phyloP scores from a whole-genome alignment of 2,888 invertebrate genomes.

The Salticus scenicus region DNA sequence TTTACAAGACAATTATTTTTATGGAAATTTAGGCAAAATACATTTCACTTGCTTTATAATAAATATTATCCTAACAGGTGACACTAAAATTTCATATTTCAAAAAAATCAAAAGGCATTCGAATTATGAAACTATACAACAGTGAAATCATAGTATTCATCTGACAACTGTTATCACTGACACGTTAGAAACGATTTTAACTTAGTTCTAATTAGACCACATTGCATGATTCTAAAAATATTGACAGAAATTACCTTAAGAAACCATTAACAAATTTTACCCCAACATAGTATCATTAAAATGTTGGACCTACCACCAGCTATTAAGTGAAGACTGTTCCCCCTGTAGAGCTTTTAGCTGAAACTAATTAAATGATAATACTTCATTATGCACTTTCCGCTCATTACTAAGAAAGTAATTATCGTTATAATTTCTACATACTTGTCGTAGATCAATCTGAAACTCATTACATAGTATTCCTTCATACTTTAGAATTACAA shows the following conservation, averaged over 20 bases:
- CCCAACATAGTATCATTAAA: background rate
- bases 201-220: background rate
- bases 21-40: too few relatives aligned
- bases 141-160: too few relatives aligned
- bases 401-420: conserved; percentile 3
- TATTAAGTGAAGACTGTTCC: background rate
- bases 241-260: background rate
- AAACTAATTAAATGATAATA: conserved; percentile 4
- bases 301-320: background rate
- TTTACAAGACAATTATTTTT: too few relatives aligned
- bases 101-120: too few relatives aligned
- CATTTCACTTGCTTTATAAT: too few relatives aligned
- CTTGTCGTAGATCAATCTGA: background rate
- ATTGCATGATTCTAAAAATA: background rate
- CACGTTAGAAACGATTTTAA: too few relatives aligned
- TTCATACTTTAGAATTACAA: too few relatives aligned
- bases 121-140: too few relatives aligned
- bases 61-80: too few relatives aligned
- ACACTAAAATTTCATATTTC: too few relatives aligned
- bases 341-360: background rate
- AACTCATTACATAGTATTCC: too few relatives aligned
- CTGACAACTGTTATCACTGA: too few relatives aligned
- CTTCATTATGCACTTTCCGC: background rate
- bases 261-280: background rate
- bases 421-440: background rate